These are phyloP conservation scores for Poeciliopsis turrubarensis DNA, from an alignment of 2,113 vertebrate species.

Conservation along the genomic window DNA sequence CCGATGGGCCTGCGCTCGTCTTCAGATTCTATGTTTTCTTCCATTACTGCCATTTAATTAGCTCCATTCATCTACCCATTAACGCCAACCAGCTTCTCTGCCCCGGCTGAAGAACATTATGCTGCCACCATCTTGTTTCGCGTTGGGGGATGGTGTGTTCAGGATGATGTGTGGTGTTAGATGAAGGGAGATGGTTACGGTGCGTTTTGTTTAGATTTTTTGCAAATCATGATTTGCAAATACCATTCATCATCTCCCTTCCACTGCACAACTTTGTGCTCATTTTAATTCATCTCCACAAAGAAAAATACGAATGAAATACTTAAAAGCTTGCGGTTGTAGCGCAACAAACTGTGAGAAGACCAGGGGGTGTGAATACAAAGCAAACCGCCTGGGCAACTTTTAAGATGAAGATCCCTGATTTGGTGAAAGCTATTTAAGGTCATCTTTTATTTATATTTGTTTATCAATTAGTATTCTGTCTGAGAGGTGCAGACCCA, in stretches of 20 bases:
- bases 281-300: not conserved
- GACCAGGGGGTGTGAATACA: not conserved
- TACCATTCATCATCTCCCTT: not conserved
- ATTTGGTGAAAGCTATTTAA: slow-evolving; percentile 19
- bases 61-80: no score
- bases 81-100: no score
- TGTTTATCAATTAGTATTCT: not conserved
- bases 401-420: slow-evolving; percentile 19
- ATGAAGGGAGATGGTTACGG: not conserved
- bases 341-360: not conserved
- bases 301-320: not conserved
- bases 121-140: not conserved
- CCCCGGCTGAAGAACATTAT: not conserved
- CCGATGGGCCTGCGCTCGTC: no score
- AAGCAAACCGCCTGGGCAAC: slow-evolving; percentile 5
- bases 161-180: not conserved
- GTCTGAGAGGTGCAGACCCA: slow-evolving; percentile 22
- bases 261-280: not conserved
- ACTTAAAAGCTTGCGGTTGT: not conserved
- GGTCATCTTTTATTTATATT: not conserved
- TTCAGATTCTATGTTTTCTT: no score
- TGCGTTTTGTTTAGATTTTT: not conserved
- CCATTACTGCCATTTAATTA: no score
- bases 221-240: no score
- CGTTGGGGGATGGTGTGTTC: not conserved